These are phyloP conservation scores for Amblyjoppa fuscipennis DNA, from an alignment of 2,888 invertebrate species.

Conservation along the genomic window DNA sequence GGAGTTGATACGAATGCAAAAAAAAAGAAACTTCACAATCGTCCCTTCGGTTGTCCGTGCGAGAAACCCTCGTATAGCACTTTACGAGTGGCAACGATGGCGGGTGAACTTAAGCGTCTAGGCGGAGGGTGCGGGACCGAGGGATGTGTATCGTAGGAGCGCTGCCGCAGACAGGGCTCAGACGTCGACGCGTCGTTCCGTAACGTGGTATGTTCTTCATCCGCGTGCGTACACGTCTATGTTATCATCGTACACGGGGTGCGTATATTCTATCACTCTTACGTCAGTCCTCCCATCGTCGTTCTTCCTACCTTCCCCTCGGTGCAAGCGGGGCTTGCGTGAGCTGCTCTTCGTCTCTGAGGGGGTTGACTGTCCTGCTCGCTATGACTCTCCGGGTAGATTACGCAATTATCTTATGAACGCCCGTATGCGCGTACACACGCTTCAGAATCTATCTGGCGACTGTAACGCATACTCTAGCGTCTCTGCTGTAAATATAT, in stretches of 20 bases:
- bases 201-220: constrained; percentile 31
- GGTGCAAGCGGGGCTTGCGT: constrained; percentile 27
- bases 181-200: constrained; percentile 43
- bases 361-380: constrained; percentile 77
- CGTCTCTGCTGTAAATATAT: background rate
- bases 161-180: constrained; percentile 30
- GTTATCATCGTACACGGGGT: background rate
- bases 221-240: constrained; percentile 11
- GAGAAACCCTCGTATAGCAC: constrained; percentile 45
- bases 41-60: constrained; percentile 39
- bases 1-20: constrained; percentile 30
- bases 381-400: constrained; percentile 72
- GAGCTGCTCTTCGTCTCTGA: constrained; percentile 43
- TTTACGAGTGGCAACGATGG: constrained; percentile 35
- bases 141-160: constrained; percentile 13
- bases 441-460: constrained; percentile 33
- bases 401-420: constrained; percentile 82
- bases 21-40: constrained; percentile 33
- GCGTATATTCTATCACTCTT: background rate
- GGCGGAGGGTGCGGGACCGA: background rate
- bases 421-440: constrained; percentile 72
- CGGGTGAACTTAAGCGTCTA: constrained; percentile 20
- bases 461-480: constrained; percentile 21
- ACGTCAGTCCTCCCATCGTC: background rate
- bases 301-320: constrained; percentile 24